Evolutionary conservation across 2,888 invertebrate genomes (phyloP).

Genomic region (Orchesella flavescens): DNA sequence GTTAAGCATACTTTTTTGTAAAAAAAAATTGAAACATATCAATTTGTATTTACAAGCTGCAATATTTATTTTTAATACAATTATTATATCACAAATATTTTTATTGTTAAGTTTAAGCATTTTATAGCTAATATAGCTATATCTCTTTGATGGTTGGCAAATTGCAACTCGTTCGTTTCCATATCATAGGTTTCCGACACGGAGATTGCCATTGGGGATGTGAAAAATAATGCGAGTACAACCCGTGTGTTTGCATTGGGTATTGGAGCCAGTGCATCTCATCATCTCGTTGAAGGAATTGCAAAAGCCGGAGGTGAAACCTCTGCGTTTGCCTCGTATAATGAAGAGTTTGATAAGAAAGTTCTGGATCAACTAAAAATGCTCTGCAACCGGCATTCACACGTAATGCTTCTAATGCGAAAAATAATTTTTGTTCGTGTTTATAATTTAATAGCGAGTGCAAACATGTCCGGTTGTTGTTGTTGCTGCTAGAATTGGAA

Average conservation of each 20-base stretch:
- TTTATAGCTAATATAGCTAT: no score
- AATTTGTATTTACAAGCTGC: not conserved
- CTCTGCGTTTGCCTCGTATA: constrained; percentile 73
- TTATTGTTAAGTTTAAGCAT: no score
- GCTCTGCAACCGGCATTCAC: constrained; percentile 70
- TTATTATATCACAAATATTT: no score
- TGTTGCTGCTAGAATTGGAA: no score
- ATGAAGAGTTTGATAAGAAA: constrained; percentile 72
- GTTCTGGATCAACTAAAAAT: constrained; percentile 71
- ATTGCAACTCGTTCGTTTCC: no score
- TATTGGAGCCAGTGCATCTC: constrained; percentile 73
- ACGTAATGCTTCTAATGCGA: no score
- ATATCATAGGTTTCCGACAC: constrained; percentile 73
- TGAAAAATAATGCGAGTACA: constrained; percentile 70
- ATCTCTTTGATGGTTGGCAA: no score
- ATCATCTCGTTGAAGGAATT: constrained; percentile 73
- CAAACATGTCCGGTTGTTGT: no score
- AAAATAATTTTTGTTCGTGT: no score
- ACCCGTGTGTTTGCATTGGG: constrained; percentile 73
- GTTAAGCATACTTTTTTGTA: constrained; percentile 13
- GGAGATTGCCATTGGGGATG: constrained; percentile 72
- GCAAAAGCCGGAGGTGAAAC: constrained; percentile 74
- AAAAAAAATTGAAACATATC: not conserved
- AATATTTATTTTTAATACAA: no score
- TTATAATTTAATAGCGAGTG: no score